Base-by-base conservation (phyloP, 2,113 vertebrate species). In the Nesogale talazaci region DNA sequence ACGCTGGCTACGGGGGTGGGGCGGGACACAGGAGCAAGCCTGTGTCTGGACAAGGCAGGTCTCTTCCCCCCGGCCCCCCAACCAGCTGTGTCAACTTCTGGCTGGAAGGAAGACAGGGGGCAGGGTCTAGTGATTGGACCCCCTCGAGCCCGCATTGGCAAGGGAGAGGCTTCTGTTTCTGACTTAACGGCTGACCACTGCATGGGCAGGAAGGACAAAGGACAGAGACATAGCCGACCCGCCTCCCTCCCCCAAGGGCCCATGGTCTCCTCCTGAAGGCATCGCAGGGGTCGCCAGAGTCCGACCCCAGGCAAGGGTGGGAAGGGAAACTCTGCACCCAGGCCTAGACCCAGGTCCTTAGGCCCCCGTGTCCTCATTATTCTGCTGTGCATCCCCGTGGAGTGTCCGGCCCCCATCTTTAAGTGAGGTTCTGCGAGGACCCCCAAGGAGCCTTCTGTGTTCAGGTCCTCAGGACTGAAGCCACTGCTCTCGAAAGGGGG, bases 281-380 rank as follows among this genome's bases (percentile, higher is more conserved):
- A 27, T 67, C 19, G 22, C 10, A 67, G 80, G 56, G 76, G 6
- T 25, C 42, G 72, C 12, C 42, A 75, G 40, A 46, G 46, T 77
- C 95, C 46, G 6, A 61, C 57, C 86, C 11, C 3, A n/a, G 69
- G 61, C n/a, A 67, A 15, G 40, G 0, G 9, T 15, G 80, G 0
- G 2, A 0, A 1, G 19, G 46, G 38, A 36, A 5, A 9, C 42
- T 19, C 59, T n/a, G 29, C 11, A 27, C 15, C 40, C 2, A 0
- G 20, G 56, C 81, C 76, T 12, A 2, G 57, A 19, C 1, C 15
- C 20, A 2, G 23, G 59, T 16, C 57, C 74, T 87, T 20, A 1
- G 1, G 10, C 87, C 17, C 3, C 63, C 6, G 3, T 15, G 61
- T 61, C 65, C 25, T 38, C 31, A 29, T 15, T 16, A 20, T 4